Base-by-base conservation (phyloP, 2,797 vertebrate genomes). In the Eutrigla gurnardus region DNA sequence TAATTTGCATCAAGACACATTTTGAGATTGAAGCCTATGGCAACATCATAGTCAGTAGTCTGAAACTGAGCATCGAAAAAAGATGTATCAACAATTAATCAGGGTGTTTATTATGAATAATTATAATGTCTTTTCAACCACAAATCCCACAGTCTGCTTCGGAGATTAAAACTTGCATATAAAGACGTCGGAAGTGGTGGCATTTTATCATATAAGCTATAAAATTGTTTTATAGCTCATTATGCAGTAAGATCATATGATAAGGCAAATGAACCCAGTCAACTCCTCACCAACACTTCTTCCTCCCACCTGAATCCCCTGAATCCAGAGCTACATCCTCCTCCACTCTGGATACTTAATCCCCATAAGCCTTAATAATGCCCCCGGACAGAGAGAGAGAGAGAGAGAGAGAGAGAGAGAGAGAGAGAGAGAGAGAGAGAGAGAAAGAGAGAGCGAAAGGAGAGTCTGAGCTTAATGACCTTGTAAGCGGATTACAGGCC, bases 351-450 rank as follows among this genome's bases (percentile, higher is more conserved):
- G 75, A 78, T 64, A 81, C 71, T 69, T 91, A 91, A 92, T 91
- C 88, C 82, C 65, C 62, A 77, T 91, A 91, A 92, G 85, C 86
- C 70, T 66, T 13, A n/a, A 14, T 89, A 90, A 91, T 91, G 82
- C 82, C 64, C 25, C 66, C 1, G 32, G 60, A 43, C 42, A 64
- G 46, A 67, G 59, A 58, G 68, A 54, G 25, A 49, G 53, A 66
- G 40, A 53, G 43, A 47, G 50, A 25, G 25, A 25, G 25, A 46
- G 25, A 47, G 49, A 35, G n/a, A 40, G 50, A 53, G 54, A 49
- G 62, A n/a, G 46, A 13, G 36, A 63, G n/a, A 52, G 39, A 55
- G 25, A 49, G 64, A 4, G 60, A 25, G 25, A 25, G 25, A 25
- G 25, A 25, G 25, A 25, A 2, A 25, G 76, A 82, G 66, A 65